Percentiles rank a stretch among this genome's conserved stretches.
These are phyloP conservation scores for Aethes cnicana DNA, from an alignment of 2,888 invertebrate species.

Conservation along the genomic window DNA sequence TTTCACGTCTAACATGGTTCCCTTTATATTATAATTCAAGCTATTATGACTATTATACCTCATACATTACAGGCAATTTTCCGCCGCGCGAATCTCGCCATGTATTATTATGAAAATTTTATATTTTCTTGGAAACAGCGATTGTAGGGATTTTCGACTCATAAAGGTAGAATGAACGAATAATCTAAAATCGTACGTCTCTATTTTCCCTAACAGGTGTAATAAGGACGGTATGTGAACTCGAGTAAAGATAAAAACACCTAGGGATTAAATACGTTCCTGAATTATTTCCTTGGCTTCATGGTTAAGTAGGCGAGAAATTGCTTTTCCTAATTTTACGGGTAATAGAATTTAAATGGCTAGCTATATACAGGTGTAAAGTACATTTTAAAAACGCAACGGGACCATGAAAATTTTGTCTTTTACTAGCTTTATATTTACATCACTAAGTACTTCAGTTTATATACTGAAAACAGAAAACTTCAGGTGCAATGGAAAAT, in stretches of 20 bases:
- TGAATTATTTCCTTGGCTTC: constrained; percentile 18
- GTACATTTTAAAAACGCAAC: too few species aligned
- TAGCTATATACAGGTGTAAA: too few species aligned
- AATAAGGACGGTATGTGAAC: constrained; percentile 11
- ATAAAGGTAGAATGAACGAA: not conserved
- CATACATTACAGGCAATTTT: constrained; percentile 35
- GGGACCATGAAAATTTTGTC: too few species aligned
- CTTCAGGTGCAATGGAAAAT: too few species aligned
- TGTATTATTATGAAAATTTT: constrained; percentile 32
- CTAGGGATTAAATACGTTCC: not conserved
- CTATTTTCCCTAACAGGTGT: constrained; percentile 5
- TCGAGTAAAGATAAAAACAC: not conserved
- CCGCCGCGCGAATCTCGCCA: constrained; percentile 24
- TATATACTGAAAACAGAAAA: too few species aligned
- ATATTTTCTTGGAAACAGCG: constrained; percentile 35
- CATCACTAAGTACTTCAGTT: too few species aligned
- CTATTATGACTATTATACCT: constrained; percentile 34
- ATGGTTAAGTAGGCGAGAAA: constrained; percentile 33
- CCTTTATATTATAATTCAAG: constrained; percentile 34
- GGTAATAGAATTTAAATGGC: constrained; percentile 14
- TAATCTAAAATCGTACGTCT: not conserved
- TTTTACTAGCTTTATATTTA: too few species aligned
- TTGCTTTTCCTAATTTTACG: constrained; percentile 29
- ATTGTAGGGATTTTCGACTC: too few species aligned
- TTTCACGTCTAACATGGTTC: constrained; percentile 29